Evolutionary conservation across 2,113 vertebrate genomes (phyloP).

Genomic region (Prochilodus magdalenae): DNA sequence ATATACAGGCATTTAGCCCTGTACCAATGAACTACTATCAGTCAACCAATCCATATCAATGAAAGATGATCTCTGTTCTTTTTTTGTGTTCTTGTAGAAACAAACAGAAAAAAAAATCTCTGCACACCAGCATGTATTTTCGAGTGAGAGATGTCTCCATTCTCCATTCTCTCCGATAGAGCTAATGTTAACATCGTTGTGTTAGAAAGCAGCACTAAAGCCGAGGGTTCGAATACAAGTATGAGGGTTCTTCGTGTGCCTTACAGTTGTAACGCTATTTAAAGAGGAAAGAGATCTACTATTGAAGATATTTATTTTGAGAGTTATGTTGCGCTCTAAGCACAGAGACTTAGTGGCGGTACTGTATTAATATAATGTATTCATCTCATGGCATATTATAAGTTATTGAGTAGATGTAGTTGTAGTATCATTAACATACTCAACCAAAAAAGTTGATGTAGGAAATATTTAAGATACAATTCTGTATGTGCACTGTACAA

Average conservation of each 20-base stretch:
- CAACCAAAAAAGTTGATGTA: constrained; percentile 93
- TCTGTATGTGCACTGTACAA: constrained; percentile 96
- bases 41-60: constrained; percentile 13
- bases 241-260: constrained; percentile 91
- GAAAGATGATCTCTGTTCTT: constrained; percentile 23
- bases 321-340: constrained; percentile 93
- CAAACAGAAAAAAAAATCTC: constrained; percentile 21
- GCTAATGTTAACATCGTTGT: constrained; percentile 72
- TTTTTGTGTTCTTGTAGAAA: constrained; percentile 15
- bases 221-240: constrained; percentile 78
- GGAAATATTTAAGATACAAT: constrained; percentile 93
- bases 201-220: constrained; percentile 72
- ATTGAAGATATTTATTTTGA: constrained; percentile 99
- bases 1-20: constrained; percentile 75
- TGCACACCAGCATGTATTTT: constrained; percentile 47
- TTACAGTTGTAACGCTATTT: constrained; percentile 97
- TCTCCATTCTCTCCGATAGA: constrained; percentile 79
- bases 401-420: constrained; percentile 96
- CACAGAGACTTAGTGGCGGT: constrained; percentile 93
- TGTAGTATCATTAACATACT: constrained; percentile 93
- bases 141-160: constrained; percentile 20
- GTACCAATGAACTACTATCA: constrained; percentile 24
- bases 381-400: constrained; percentile 99
- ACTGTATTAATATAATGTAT: constrained; percentile 96
- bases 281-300: constrained; percentile 77